These are phyloP conservation scores for Malacoraja senta DNA, from an alignment of 2,797 vertebrate species.

Conservation along the genomic window DNA sequence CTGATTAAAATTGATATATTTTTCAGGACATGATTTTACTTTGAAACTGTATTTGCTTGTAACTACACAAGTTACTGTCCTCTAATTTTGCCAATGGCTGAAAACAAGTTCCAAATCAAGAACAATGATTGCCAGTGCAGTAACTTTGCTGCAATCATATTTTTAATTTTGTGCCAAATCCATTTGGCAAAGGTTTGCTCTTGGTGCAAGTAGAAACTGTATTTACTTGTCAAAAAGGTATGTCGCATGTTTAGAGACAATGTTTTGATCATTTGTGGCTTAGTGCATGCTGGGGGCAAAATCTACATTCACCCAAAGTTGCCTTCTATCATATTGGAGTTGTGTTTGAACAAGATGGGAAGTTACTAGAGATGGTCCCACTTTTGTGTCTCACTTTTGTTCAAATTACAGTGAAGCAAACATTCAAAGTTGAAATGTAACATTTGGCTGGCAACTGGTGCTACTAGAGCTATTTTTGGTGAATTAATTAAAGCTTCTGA, in stretches of 20 bases:
- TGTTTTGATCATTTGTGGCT: too few relatives aligned
- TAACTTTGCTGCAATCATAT: background rate
- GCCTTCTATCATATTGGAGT: background rate
- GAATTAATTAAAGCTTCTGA: background rate
- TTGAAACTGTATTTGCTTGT: background rate
- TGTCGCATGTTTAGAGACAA: too few relatives aligned
- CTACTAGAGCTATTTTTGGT: background rate
- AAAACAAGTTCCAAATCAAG: background rate
- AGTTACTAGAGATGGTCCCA: background rate
- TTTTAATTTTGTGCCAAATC: background rate
- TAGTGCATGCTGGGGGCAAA: too few relatives aligned
- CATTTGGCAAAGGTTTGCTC: background rate
- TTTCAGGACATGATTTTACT: background rate
- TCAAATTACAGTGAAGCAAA: conserved; percentile 1
- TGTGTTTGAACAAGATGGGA: background rate
- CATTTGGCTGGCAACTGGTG: background rate
- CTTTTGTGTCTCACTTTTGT: background rate
- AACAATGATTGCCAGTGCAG: background rate
- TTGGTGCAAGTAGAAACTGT: background rate
- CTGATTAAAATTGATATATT: background rate
- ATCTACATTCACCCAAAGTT: too few relatives aligned
- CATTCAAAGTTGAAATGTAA: background rate
- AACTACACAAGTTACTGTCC: background rate
- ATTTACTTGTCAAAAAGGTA: background rate
- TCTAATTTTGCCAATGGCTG: background rate